Conservation (phyloP, 23 tunicate genomes). For the Ascidia mentula region DNA sequence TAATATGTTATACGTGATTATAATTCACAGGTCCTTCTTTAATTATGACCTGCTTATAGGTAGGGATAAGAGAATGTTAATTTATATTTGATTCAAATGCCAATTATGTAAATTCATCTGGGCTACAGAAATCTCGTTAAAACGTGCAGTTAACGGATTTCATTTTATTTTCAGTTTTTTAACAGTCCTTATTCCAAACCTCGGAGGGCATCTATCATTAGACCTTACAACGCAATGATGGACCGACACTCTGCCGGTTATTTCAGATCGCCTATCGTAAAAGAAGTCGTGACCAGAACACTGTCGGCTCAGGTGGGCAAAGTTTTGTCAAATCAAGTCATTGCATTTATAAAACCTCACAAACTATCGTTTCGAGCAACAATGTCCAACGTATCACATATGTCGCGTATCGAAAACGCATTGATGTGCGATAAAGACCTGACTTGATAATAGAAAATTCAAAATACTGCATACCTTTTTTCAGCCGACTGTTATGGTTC, state of each 20-base stretch:
- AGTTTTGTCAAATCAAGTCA: too few species aligned
- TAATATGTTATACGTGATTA: too few species aligned
- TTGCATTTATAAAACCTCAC: not conserved
- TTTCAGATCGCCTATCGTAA: constrained; percentile 82
- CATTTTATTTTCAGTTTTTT: constrained; percentile 49
- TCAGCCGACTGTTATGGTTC: constrained; percentile 20
- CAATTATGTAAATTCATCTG: not conserved
- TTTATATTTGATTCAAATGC: too few species aligned
- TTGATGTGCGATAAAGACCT: too few species aligned
- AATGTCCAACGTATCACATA: too few species aligned
- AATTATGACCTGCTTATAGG: too few species aligned
- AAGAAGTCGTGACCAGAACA: constrained; percentile 61
- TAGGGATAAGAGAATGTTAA: too few species aligned
- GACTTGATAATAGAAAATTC: not conserved
- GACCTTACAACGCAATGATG: constrained; percentile 74
- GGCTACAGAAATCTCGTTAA: not conserved
- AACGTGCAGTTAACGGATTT: not conserved
- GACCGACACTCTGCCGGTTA: constrained; percentile 94
- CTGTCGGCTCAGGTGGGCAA: constrained; percentile 61
- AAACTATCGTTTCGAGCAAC: not conserved
- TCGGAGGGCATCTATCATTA: constrained; percentile 64
- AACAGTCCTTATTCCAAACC: constrained; percentile 86
- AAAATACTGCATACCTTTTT: too few species aligned
- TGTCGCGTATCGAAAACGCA: too few species aligned
- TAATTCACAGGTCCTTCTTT: too few species aligned